A percentile compares a stretch with the other conserved stretches of the same genome.
These are phyloP conservation scores for Ceratina japonica DNA, from an alignment of 1,140 invertebrate genomes.

Conservation along the genomic window DNA sequence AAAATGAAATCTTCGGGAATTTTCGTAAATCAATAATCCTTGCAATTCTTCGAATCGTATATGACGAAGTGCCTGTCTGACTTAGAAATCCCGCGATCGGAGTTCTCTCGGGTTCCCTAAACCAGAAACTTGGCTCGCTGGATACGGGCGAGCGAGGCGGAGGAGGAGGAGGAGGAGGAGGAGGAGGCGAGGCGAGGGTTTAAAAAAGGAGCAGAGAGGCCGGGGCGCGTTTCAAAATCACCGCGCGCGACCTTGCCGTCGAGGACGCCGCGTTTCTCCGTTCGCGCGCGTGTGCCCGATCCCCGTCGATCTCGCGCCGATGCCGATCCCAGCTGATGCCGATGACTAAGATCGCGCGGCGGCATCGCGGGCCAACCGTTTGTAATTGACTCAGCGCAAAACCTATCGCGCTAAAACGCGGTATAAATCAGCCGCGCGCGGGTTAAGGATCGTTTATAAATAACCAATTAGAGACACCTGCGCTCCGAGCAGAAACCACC, in stretches of 20 bases:
- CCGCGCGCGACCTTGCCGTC: slow-evolving; percentile 48
- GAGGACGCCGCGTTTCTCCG: slow-evolving; percentile 59
- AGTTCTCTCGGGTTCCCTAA: not conserved
- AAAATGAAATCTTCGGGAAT: too few relatives aligned
- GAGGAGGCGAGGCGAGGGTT: not conserved
- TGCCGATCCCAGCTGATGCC: slow-evolving; percentile 50
- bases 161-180: not conserved
- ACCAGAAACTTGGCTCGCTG: not conserved
- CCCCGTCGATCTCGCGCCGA: slow-evolving; percentile 28
- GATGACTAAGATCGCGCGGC: slow-evolving; percentile 66
- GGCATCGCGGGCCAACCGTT: slow-evolving; percentile 44
- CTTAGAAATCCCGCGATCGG: not conserved
- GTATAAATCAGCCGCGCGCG: slow-evolving; percentile 60
- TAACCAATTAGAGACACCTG: slow-evolving; percentile 69
- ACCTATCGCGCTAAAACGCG: slow-evolving; percentile 57
- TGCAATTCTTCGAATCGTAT: too few relatives aligned
- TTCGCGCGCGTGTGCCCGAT: slow-evolving; percentile 27
- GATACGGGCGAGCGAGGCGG: not conserved
- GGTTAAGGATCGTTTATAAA: slow-evolving; percentile 67
- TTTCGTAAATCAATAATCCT: too few relatives aligned
- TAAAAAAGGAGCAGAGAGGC: slow-evolving; percentile 14
- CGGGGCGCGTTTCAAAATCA: slow-evolving; percentile 46
- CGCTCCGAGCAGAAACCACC: slow-evolving; percentile 8
- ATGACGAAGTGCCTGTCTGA: not conserved
- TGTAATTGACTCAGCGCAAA: slow-evolving; percentile 63